Evolutionary conservation across 2,888 invertebrate species (phyloP), one percentile per base, ranked within the genome.

Genomic region (Drosophila birchii): DNA sequence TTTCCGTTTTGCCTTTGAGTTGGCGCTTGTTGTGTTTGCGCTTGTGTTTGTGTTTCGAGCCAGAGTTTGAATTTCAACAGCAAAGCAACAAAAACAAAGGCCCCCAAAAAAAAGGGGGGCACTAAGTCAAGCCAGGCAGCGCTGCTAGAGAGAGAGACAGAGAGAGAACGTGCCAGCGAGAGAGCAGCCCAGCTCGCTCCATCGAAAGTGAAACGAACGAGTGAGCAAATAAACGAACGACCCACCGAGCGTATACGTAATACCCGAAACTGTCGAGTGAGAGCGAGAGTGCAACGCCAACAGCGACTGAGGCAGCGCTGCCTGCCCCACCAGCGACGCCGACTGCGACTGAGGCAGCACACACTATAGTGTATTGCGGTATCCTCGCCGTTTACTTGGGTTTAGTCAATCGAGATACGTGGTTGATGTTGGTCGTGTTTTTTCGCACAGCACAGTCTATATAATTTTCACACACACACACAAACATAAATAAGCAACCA

Each of bases 391-490:
- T 90, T 91, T 89, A 90, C 90, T 92, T 90, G 87, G 87, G 88
- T 88, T 93, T 92, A 92, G 92, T 93, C 91, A 92, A 92, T 92
- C 92, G 92, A 92, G 91, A 90, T 91, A 91, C 92, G 92, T 91
- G 91, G 92, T 92, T 91, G 92, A 90, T 90, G 90, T 89, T 91
- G 91, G 92, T 92, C 90, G 92, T 91, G 91, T 91, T 91, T 88
- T 88, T 91, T 89, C 86, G 88, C 85, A 80, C 81, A 79, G 81
- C 80, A 69, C 51, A 53, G 36, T 53, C 51, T 53, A 53, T 53
- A 53, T 53, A 45, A 54, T 36, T 23, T 54, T n/a, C n/a, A 72
- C 62, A 74, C 57, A 70, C 57, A 51, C 75, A 76, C 63, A 73
- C 51, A 49, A 53, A 69, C 58, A 76, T 56, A 57, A 45, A 49